Percentiles rank a stretch among this genome's conserved stretches.
These are phyloP conservation scores for Alces alces DNA, from an alignment of 2,113 vertebrate genomes.

Conservation along the genomic window DNA sequence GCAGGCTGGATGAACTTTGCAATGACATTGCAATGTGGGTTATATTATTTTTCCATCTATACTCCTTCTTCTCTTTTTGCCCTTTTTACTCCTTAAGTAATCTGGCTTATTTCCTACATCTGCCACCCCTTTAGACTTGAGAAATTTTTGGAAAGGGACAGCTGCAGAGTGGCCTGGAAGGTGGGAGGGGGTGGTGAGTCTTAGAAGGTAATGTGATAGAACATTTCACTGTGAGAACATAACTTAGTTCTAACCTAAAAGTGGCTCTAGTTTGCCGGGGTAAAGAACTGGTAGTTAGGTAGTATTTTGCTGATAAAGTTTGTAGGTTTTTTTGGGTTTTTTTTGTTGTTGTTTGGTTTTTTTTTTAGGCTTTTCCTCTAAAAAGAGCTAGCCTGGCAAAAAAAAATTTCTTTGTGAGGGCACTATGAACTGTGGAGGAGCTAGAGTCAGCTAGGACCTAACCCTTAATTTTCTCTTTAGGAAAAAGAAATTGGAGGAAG, in stretches of 20 bases:
- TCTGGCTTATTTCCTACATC: not conserved
- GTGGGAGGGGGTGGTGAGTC: not conserved
- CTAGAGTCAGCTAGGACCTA: not conserved
- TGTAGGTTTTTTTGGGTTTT: not conserved
- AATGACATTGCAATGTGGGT: slow-evolving; percentile 91
- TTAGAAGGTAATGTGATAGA: not conserved
- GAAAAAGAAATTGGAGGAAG: slow-evolving; percentile 97
- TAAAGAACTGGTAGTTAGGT: not conserved
- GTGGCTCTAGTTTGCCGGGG: not conserved
- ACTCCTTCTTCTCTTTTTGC: not conserved
- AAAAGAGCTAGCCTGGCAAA: not conserved
- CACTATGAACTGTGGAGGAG: not conserved
- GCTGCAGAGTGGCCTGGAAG: not conserved
- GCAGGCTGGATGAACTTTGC: slow-evolving; percentile 94
- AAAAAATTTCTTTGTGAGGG: not conserved
- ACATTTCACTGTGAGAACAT: not conserved
- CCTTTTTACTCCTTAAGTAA: not conserved
- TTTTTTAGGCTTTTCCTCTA: not conserved
- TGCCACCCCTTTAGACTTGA: slow-evolving; percentile 16
- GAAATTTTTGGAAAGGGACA: slow-evolving; percentile 20
- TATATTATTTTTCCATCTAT: slow-evolving; percentile 37
- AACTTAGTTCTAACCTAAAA: slow-evolving; percentile 42
- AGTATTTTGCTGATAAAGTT: not conserved
- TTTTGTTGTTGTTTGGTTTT: not conserved
- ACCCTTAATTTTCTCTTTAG: slow-evolving; percentile 72